phyloP scores from a whole-genome alignment of 2,888 invertebrate genomes.

The Copidosoma aretas region DNA sequence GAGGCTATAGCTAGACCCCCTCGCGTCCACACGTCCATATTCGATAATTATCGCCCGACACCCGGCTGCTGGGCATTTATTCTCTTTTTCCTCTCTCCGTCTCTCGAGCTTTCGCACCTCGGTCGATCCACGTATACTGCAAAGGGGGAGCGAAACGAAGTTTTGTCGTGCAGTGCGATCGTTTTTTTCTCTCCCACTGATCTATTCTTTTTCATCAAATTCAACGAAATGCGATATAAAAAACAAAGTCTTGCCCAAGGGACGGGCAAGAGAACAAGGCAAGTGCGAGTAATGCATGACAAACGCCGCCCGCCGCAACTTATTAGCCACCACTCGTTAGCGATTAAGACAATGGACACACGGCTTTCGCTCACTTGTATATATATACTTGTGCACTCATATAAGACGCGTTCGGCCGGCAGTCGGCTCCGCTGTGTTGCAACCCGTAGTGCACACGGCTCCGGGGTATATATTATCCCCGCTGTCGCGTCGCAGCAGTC shows the following conservation, averaged over 20 bases:
- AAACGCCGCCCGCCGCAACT: conserved; percentile 26
- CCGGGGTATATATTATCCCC: not conserved
- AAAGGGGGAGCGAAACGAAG: too few relatives aligned
- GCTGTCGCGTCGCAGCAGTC: not conserved
- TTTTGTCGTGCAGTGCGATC: too few relatives aligned
- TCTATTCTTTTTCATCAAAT: not conserved
- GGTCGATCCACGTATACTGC: conserved; percentile 8
- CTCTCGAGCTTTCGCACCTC: conserved; percentile 23
- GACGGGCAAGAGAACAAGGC: not conserved
- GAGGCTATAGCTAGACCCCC: not conserved
- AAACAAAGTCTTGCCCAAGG: not conserved
- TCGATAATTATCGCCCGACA: conserved; percentile 36
- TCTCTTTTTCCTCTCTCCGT: conserved; percentile 4
- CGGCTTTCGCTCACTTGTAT: not conserved
- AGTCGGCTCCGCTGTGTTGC: not conserved
- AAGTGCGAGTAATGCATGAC: not conserved
- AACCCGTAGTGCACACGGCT: not conserved
- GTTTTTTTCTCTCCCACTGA: too few relatives aligned
- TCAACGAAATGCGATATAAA: not conserved
- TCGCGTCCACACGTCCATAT: conserved; percentile 1
- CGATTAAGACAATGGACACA: conserved; percentile 2
- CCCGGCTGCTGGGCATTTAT: not conserved
- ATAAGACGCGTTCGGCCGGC: not conserved
- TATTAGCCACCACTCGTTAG: not conserved
- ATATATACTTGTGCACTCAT: not conserved